These are phyloP conservation scores for Sarcophaga caerulescens DNA, from an alignment of 2,888 invertebrate genomes.

Conservation along the genomic window DNA sequence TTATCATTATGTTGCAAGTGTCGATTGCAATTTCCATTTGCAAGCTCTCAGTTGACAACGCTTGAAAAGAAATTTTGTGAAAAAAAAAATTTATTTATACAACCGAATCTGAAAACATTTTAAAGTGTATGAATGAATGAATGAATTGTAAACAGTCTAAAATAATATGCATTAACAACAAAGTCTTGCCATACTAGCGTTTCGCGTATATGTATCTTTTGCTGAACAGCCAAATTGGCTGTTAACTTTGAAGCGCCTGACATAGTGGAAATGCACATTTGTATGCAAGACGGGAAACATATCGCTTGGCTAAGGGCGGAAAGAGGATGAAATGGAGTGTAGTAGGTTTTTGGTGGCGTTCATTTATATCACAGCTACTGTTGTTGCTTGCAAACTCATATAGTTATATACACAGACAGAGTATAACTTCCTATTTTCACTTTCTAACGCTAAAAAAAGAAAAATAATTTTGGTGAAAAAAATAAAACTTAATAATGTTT, in stretches of 20 bases:
- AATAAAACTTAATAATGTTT: not conserved
- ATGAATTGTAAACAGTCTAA: slow-evolving; percentile 46
- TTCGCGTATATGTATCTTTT: slow-evolving; percentile 18
- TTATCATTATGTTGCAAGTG: no score
- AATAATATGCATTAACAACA: slow-evolving; percentile 21
- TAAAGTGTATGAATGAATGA: slow-evolving; percentile 31
- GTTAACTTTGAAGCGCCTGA: not conserved
- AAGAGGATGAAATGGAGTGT: not conserved
- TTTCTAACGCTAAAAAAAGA: slow-evolving; percentile 57
- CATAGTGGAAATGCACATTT: not conserved
- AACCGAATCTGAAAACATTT: not conserved
- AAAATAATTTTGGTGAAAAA: not conserved
- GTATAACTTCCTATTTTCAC: slow-evolving; percentile 67
- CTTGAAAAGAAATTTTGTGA: no score
- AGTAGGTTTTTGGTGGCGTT: slow-evolving; percentile 13
- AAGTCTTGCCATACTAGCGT: not conserved
- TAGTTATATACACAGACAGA: not conserved
- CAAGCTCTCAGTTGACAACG: no score
- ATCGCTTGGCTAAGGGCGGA: not conserved
- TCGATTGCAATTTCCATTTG: no score
- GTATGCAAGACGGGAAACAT: not conserved
- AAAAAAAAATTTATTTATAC: slow-evolving; percentile 1
- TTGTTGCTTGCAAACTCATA: slow-evolving; percentile 2
- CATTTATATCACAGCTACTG: slow-evolving; percentile 19
- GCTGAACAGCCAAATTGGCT: not conserved